Percentiles rank a stretch among this genome's conserved stretches.
Conservation (phyloP, 2,113 vertebrate genomes). For the Hucho hucho region DNA sequence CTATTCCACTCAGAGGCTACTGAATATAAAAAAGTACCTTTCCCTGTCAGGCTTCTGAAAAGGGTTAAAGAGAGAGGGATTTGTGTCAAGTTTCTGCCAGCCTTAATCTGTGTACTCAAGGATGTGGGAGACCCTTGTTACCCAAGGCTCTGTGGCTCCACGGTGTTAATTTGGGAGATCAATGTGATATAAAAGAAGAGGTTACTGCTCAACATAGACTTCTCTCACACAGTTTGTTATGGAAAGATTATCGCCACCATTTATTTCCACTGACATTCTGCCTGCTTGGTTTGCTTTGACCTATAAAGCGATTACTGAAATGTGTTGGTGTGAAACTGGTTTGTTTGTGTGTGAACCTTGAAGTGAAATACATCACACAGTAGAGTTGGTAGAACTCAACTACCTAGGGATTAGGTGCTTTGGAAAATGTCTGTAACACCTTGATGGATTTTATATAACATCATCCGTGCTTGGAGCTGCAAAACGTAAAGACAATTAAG, state of each 20-base stretch:
- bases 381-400: no score
- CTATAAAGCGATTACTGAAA: background rate
- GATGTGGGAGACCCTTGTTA: constrained; percentile 54
- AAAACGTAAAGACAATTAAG: no score
- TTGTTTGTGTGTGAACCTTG: no score
- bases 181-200: constrained; percentile 39
- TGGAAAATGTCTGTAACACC: no score
- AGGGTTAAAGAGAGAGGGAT: constrained; percentile 38
- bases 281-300: constrained; percentile 1
- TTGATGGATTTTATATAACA: no score
- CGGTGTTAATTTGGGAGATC: constrained; percentile 55
- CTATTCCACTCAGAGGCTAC: background rate
- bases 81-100: constrained; percentile 39
- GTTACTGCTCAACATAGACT: constrained; percentile 12
- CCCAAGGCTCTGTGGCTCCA: constrained; percentile 51
- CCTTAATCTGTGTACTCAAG: constrained; percentile 54
- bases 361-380: no score
- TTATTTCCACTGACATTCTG: constrained; percentile 9
- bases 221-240: constrained; percentile 18
- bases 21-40: background rate
- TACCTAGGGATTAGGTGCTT: no score
- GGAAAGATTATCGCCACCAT: constrained; percentile 1
- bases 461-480: no score
- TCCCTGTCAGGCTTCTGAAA: constrained; percentile 5
- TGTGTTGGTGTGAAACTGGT: no score